phyloP scores from a whole-genome alignment of 1,140 invertebrate genomes.

The Drosophila kurseongensis region DNA sequence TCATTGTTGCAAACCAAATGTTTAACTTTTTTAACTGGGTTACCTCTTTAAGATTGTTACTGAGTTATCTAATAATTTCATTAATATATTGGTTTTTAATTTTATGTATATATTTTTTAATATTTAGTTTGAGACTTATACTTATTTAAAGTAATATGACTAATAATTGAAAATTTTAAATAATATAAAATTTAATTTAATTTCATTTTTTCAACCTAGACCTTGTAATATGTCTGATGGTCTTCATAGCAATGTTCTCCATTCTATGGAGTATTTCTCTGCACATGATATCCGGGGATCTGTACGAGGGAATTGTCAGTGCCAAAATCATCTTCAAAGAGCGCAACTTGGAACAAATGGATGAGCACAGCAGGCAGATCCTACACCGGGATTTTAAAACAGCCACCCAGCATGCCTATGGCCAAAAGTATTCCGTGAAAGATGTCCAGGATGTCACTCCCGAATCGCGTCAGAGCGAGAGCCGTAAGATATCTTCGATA shows the following conservation, averaged over 20 bases:
- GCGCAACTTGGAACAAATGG: constrained; percentile 61
- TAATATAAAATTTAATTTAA: no score
- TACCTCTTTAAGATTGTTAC: no score
- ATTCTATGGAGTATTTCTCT: constrained; percentile 73
- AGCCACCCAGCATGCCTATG: constrained; percentile 37
- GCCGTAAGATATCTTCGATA: constrained; percentile 43
- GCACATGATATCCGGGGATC: constrained; percentile 72
- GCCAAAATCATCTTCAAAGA: constrained; percentile 74
- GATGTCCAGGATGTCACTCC: constrained; percentile 19
- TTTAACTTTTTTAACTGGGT: no score
- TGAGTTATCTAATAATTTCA: no score
- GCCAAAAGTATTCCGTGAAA: constrained; percentile 23
- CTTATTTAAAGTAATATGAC: no score
- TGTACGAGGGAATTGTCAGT: constrained; percentile 77
- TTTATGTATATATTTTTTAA: no score
- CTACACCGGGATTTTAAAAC: constrained; percentile 52
- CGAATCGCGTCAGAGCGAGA: constrained; percentile 47
- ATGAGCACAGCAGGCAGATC: constrained; percentile 59
- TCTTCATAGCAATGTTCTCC: constrained; percentile 69
- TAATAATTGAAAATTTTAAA: no score
- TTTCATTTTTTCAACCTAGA: constrained; percentile 37
- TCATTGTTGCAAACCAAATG: not conserved
- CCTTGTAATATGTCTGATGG: constrained; percentile 74
- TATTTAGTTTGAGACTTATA: no score
- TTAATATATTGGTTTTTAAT: no score